Percentiles rank a stretch among this genome's conserved stretches.
Conservation (phyloP, 2,113 vertebrate species). For the Grantiella picta region DNA sequence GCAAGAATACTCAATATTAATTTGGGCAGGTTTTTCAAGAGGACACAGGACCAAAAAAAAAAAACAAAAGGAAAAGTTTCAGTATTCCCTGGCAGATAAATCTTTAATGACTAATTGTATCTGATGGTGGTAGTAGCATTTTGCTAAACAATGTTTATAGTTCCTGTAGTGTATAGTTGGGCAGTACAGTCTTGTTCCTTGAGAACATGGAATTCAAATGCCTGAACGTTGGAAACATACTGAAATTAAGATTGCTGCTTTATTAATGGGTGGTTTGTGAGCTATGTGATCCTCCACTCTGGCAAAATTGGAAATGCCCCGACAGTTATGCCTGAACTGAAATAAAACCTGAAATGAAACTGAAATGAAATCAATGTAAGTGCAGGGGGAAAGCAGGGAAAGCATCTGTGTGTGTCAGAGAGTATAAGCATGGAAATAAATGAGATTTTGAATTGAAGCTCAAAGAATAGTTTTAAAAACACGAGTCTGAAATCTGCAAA, state of each 20-base stretch:
- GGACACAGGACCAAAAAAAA: neutral
- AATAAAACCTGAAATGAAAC: neutral
- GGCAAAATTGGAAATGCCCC: neutral
- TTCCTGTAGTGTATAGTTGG: neutral
- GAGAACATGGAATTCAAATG: neutral
- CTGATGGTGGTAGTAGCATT: neutral
- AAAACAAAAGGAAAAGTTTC: neutral
- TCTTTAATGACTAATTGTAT: neutral
- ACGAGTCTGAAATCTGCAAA: neutral
- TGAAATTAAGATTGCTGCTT: neutral
- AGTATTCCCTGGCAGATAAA: neutral
- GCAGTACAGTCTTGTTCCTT: neutral
- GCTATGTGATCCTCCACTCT: neutral
- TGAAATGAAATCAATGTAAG: neutral
- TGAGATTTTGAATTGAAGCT: neutral
- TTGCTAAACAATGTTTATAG: neutral
- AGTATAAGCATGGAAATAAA: neutral
- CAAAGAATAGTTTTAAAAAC: neutral
- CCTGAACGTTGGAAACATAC: neutral
- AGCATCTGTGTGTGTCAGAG: neutral
- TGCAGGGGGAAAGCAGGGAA: neutral
- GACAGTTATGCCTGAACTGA: neutral
- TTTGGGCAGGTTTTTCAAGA: neutral
- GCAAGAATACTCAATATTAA: neutral
- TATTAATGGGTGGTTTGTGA: neutral